Percentiles rank a stretch among this genome's conserved stretches.
phyloP scores from a whole-genome alignment of 2,888 invertebrate species.

The Drosophila borealis region DNA sequence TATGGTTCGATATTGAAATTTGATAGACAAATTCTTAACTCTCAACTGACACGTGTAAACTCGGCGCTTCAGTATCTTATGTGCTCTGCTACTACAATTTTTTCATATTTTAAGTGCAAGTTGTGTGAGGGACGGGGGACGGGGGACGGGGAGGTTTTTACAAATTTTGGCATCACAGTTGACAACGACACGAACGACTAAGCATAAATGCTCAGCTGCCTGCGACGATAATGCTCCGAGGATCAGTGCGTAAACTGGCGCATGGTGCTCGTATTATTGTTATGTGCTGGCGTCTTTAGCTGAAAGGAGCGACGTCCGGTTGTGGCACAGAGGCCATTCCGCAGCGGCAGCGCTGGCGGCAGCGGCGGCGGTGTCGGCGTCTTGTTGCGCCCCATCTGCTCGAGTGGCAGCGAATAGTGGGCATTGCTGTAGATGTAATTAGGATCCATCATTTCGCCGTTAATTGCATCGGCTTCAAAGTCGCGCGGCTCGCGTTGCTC shows the following conservation, averaged over 20 bases:
- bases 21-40: background rate
- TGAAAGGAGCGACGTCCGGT: conserved; percentile 80
- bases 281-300: conserved; percentile 56
- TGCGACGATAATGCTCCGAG: conserved; percentile 76
- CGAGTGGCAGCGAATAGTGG: conserved; percentile 84
- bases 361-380: conserved; percentile 84
- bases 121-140: background rate
- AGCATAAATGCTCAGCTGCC: conserved; percentile 80
- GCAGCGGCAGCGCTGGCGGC: conserved; percentile 83
- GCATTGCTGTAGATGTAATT: conserved; percentile 84
- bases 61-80: conserved; percentile 20
- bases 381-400: conserved; percentile 79
- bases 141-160: conserved; percentile 16
- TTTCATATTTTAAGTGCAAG: conserved; percentile 7
- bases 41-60: conserved; percentile 31
- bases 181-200: conserved; percentile 60
- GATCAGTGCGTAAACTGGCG: conserved; percentile 82
- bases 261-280: conserved; percentile 75
- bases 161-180: conserved; percentile 81
- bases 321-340: conserved; percentile 81
- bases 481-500: conserved; percentile 53
- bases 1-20: background rate
- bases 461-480: conserved; percentile 59
- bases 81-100: conserved; percentile 46
- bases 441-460: conserved; percentile 81